Evolutionary conservation across 2,888 invertebrate genomes (phyloP), one percentile per base, ranked within the genome.

Genomic region (Malachius bipustulatus): DNA sequence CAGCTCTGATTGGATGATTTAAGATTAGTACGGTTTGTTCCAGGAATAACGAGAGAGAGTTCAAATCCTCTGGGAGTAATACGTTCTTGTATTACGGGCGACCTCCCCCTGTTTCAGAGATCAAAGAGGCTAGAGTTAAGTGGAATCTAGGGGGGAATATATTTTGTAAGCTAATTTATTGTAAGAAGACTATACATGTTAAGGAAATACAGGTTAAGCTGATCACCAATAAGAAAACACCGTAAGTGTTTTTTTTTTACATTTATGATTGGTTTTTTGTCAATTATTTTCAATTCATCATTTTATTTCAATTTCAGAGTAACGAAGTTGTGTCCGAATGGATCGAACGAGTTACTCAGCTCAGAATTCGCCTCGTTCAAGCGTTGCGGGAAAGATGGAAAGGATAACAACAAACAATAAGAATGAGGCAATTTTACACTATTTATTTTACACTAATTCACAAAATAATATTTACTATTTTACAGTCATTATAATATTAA

Each of bases 391-490:
- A 19, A 19, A 19, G 6, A 6, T 8, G n/a, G 6, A 6, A 8
- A 6, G 6, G 6, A n/a, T 28, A 33, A 33, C 27, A 31, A 6
- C 16, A 6, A 30, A 35, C 41, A 42, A 35, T 34, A 39, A 43
- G 35, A 32, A n/a, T 35, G 35, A 46, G 49, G 54, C 54, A 53
- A 51, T 19, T 46, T 51, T 54, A 56, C 52, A 56, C 55, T 56
- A 55, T 46, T 57, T 54, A 53, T 54, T 57, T 55, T 57, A 57
- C 57, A 57, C 55, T 59, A 59, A 57, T 55, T 57, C 58, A 59
- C 55, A 60, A 59, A 60, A 56, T 60, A 55, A 56, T 57, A 52
- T 44, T 51, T 45, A 49, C 43, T 56, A 55, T 52, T 56, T 47
- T 59, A 59, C 59, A 59, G 51, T 58, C 52, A 52, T 57, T 54